Evolutionary conservation across 2,888 invertebrate species (phyloP).

Genomic region (Heliconius sara): DNA sequence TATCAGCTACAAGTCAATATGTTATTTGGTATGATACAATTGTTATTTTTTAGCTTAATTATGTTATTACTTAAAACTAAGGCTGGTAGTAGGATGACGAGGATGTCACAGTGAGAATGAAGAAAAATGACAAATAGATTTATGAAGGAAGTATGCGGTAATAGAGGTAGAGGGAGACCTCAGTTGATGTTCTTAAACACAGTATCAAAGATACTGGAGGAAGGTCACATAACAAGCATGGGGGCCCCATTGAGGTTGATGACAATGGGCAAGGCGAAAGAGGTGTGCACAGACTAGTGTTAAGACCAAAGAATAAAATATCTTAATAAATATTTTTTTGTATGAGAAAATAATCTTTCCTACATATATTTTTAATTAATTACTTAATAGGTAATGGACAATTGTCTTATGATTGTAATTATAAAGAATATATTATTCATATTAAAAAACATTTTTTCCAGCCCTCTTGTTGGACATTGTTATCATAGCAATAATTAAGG

Average conservation of each 20-base stretch:
- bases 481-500: conserved; percentile 90
- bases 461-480: conserved; percentile 92
- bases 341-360: neutral
- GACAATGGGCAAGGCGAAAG: no score
- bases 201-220: no score
- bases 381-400: neutral
- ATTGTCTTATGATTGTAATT: neutral
- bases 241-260: no score
- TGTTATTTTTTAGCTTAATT: neutral
- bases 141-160: no score
- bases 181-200: no score
- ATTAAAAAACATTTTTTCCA: conserved; percentile 70
- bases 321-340: neutral
- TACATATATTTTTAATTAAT: neutral
- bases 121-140: no score
- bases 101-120: no score
- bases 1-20: conserved; percentile 94
- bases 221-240: no score
- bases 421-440: neutral
- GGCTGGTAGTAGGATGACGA: no score
- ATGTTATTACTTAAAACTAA: neutral
- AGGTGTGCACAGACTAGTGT: no score
- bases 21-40: conserved; percentile 87
- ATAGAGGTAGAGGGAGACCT: no score
- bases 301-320: neutral